These are phyloP conservation scores for Tachysurus fulvidraco DNA, from an alignment of 2,113 vertebrate species.

Conservation along the genomic window DNA sequence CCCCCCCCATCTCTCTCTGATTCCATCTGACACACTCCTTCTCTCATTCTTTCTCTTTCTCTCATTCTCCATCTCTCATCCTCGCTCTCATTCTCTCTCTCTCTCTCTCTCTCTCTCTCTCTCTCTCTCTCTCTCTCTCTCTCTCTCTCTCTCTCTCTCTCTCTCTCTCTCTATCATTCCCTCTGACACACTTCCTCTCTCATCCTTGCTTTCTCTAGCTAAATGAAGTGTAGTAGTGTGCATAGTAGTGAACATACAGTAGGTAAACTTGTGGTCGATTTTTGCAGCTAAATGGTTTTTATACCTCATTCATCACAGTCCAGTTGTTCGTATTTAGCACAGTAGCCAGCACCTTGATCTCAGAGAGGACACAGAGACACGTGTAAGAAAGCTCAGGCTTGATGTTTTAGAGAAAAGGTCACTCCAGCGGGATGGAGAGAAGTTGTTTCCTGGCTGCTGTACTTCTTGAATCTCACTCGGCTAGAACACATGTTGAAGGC, in stretches of 20 bases:
- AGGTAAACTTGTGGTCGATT: not conserved
- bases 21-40: no score
- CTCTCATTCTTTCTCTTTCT: no score
- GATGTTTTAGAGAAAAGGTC: constrained; percentile 34
- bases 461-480: constrained; percentile 14
- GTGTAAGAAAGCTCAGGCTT: constrained; percentile 27
- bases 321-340: not conserved
- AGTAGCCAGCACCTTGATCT: not conserved
- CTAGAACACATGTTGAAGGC: constrained; percentile 46
- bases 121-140: no score
- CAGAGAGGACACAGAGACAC: constrained; percentile 9
- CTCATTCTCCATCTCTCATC: no score
- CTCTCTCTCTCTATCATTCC: no score
- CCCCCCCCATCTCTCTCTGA: constrained; percentile 42
- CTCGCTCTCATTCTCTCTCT: no score
- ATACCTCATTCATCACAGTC: no score
- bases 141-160: no score
- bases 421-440: constrained; percentile 28
- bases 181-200: no score
- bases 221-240: no score
- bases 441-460: constrained; percentile 22
- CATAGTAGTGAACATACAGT: not conserved
- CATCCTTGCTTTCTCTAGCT: constrained; percentile 36
- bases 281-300: not conserved
- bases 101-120: no score